Base-by-base conservation (phyloP, 2,888 invertebrate genomes). In the Lasioglossum lativentre region DNA sequence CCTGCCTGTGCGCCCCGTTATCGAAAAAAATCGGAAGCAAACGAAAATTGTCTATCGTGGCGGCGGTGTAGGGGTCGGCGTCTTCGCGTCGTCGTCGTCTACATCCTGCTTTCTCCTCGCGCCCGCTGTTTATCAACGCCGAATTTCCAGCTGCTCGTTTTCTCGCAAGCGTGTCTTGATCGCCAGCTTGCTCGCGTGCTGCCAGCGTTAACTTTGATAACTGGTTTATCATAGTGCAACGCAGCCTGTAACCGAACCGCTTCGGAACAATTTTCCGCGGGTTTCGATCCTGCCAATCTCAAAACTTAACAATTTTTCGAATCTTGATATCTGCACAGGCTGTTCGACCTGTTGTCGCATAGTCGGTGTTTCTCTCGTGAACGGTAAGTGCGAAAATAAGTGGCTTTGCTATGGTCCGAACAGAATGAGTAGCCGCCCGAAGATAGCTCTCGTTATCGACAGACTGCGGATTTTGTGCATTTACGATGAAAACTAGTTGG, bases 11-110 rank as follows among this genome's bases (percentile, higher is more conserved):
- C 16, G 42, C 5, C 59, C 66, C 56, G 63, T 72, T 68, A 72
- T 77, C 66, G 75, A 80, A 86, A 80, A 86, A 66, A 85, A 86
- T 75, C 16, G 56, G 59, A 75, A 68, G 16, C 45, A 34, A 85
- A 85, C 38, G 34, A 83, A 85, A 83, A 83, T 79, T 78, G 23
- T 47, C 56, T n/a, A 47, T 68, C 45, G 34, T 27, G 45, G 27
- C 63, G 63, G 23, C 52, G n/a, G n/a, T 23, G 52, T 45, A 12
- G 52, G 19, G 2, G 52, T 52, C 47, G 16, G 45, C 45, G 47
- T 47, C 56, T 10, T n/a, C 12, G 56, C 5, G 19, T 47, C 47
- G 47, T 47, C 16, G 30, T 27, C 34, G 66, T 56, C 23, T 19
- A 63, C 52, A 47, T 56, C 68, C 38, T n/a, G 68, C 75, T 70